Percentiles rank a stretch among this genome's conserved stretches.
Evolutionary conservation across 1,140 invertebrate genomes (phyloP).

Genomic region (Arion vulgaris): DNA sequence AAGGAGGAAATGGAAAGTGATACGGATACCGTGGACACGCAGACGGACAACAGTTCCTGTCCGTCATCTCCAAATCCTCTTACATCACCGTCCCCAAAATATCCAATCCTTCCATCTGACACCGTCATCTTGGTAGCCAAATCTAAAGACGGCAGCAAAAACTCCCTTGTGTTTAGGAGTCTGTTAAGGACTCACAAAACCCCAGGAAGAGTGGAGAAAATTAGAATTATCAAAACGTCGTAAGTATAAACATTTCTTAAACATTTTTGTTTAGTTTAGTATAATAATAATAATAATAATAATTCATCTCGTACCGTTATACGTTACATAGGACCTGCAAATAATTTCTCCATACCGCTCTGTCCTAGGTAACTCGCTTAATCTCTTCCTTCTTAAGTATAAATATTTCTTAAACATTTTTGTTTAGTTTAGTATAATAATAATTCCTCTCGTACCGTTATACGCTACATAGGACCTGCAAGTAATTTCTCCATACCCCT

Average conservation of each 20-base stretch:
- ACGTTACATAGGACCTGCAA: too few species aligned
- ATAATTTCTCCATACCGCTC: too few species aligned
- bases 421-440: too few species aligned
- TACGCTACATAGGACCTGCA: too few species aligned
- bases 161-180: slow-evolving; percentile 30
- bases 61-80: not conserved
- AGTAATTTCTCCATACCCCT: too few species aligned
- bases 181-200: not conserved
- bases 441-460: too few species aligned
- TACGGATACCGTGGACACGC: slow-evolving; percentile 7
- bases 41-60: slow-evolving; percentile 26
- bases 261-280: not conserved
- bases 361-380: too few species aligned
- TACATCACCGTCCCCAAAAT: not conserved
- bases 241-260: slow-evolving; percentile 22
- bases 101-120: slow-evolving; percentile 23
- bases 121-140: slow-evolving; percentile 31
- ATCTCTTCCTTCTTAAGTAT: too few species aligned
- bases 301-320: too few species aligned
- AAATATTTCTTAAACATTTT: too few species aligned
- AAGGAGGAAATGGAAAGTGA: slow-evolving; percentile 30
- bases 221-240: slow-evolving; percentile 31
- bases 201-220: slow-evolving; percentile 30
- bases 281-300: too few species aligned
- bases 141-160: slow-evolving; percentile 25